Percentiles rank a stretch among this genome's conserved stretches.
Conservation (phyloP, 2,113 vertebrate genomes). For the Amphiprion ocellaris region DNA sequence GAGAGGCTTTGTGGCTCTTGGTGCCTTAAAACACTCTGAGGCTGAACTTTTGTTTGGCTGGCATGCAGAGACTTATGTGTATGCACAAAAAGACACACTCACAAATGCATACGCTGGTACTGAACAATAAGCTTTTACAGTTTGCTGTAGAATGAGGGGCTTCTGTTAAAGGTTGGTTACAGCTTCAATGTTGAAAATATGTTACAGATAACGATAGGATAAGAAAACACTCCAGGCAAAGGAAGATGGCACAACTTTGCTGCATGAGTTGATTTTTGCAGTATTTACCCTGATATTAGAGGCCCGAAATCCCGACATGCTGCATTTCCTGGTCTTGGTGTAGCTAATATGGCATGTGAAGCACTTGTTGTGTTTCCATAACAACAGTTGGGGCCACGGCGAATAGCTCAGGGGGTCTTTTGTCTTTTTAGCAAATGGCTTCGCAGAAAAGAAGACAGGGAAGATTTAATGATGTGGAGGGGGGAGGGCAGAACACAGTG, state of each 20-base stretch:
- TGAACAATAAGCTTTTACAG: constrained; percentile 21
- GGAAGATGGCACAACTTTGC: background rate
- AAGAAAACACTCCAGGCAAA: background rate
- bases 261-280: background rate
- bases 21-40: constrained; percentile 51
- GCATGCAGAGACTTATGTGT: constrained; percentile 58
- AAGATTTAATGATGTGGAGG: constrained; percentile 71
- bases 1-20: constrained; percentile 33
- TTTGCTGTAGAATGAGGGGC: background rate
- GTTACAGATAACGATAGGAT: background rate
- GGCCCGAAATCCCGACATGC: background rate
- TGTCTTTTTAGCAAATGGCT: constrained; percentile 64
- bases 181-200: background rate
- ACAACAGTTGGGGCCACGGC: constrained; percentile 66
- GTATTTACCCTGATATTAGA: background rate
- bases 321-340: constrained; percentile 29
- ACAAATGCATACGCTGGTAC: constrained; percentile 5
- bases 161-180: background rate
- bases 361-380: constrained; percentile 76
- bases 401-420: constrained; percentile 54
- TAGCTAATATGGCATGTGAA: constrained; percentile 52
- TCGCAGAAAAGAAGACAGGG: constrained; percentile 49
- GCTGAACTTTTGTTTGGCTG: constrained; percentile 72
- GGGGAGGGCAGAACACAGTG: constrained; percentile 29
- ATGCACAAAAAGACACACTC: constrained; percentile 22